Percentiles rank a stretch among this genome's conserved stretches.
phyloP scores from a whole-genome alignment of 2,113 vertebrate genomes.

The Pseudois nayaur region DNA sequence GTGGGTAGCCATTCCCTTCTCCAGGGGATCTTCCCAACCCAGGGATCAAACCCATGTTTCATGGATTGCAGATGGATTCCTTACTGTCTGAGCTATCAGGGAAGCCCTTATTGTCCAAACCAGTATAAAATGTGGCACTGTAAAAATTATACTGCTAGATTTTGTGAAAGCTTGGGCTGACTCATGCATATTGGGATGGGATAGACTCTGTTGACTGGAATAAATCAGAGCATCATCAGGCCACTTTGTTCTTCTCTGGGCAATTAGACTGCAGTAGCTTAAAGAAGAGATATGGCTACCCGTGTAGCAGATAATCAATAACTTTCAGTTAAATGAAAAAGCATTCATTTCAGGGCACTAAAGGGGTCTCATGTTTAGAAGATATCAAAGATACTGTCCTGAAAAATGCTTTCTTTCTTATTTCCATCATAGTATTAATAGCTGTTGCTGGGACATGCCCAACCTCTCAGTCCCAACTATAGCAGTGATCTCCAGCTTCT shows the following conservation, averaged over 20 bases:
- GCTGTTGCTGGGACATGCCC: neutral
- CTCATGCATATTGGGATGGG: neutral
- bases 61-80: neutral
- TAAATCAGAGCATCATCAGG: neutral
- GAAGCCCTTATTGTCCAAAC: neutral
- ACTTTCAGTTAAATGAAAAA: neutral
- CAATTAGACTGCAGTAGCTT: neutral
- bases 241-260: neutral
- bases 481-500: neutral
- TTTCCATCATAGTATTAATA: neutral
- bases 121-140: neutral
- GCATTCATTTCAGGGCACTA: neutral
- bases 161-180: neutral
- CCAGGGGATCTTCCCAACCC: neutral
- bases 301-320: neutral
- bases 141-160: neutral
- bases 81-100: neutral
- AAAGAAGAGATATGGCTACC: neutral
- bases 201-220: neutral
- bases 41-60: neutral
- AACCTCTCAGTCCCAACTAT: neutral
- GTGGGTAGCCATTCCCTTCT: neutral
- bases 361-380: neutral
- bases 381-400: neutral
- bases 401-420: neutral